phyloP scores from a whole-genome alignment of 1,140 invertebrate species.

The Formica selysi region DNA sequence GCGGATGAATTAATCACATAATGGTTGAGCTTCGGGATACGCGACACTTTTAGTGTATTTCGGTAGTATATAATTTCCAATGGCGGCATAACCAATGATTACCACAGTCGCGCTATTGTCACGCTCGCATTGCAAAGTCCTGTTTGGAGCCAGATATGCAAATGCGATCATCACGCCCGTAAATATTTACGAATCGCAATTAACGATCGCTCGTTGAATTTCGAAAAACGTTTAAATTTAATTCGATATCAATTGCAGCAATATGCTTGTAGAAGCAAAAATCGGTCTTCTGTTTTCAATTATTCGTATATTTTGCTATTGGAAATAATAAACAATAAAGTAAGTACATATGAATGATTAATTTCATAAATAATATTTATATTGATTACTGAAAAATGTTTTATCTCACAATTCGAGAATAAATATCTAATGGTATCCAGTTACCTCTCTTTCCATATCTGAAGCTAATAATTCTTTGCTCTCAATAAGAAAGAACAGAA shows the following conservation, averaged over 20 bases:
- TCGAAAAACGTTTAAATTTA: slow-evolving; percentile 46
- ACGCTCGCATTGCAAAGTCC: slow-evolving; percentile 39
- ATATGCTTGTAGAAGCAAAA: background rate
- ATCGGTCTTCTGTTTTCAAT: background rate
- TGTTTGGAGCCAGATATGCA: slow-evolving; percentile 26
- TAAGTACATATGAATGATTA: background rate
- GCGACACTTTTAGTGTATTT: slow-evolving; percentile 34
- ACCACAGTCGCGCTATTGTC: slow-evolving; percentile 16
- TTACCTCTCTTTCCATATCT: background rate
- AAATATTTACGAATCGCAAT: slow-evolving; percentile 56
- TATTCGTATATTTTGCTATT: background rate
- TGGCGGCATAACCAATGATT: slow-evolving; percentile 33
- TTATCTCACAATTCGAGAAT: background rate
- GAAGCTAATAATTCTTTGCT: background rate
- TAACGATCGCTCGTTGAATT: slow-evolving; percentile 35
- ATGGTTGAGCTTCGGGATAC: slow-evolving; percentile 7
- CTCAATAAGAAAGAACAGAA: background rate
- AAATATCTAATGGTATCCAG: background rate
- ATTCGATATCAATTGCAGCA: slow-evolving; percentile 16
- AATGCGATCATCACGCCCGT: slow-evolving; percentile 28
- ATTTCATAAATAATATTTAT: background rate
- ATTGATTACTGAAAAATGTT: background rate
- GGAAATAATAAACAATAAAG: background rate
- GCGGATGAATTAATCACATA: background rate
- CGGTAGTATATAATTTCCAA: slow-evolving; percentile 43